Evolutionary conservation across 1,140 invertebrate genomes (phyloP), one percentile per base, ranked within the genome.

Genomic region (Caligus rogercresseyi): DNA sequence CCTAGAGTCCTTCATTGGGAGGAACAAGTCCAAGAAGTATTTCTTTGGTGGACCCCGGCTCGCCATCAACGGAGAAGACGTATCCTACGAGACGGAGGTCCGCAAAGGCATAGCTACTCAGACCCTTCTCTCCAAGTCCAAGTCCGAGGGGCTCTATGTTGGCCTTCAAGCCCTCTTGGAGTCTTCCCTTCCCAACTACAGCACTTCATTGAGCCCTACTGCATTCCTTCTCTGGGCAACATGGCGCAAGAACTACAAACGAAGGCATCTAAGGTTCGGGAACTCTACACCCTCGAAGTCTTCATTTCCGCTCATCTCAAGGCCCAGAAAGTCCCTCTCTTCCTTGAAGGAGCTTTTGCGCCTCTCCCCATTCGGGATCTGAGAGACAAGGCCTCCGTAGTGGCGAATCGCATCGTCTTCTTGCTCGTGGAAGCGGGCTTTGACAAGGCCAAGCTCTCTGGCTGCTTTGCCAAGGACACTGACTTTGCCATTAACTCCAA

Each of bases 1-100:
- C 7, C 18, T 60, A n/a, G 57, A 60, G 21, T n/a, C 21, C 14
- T 60, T 25, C 26, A 43, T 60, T n/a, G 26, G 43, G 3, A 16
- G 23, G 16, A 60, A 60, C 14, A 60, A 26, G 24, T 43, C 57
- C 20, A 60, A 43, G 24, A 26, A 26, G 23, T 60, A 60, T 25
- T 60, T 25, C 24, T 26, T 31, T 25, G 23, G 57, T 25, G 57
- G 26, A 11, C 57, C 23, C 20, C 25, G 43, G 20, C 24, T 56
- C 24, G 16, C 21, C 21, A 14, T 60, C 57, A 60, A 21, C 51
- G 57, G 26, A 2, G 57, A 25, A 43, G 57, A 56, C 24, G 31
- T 43, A 7, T 56, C 24, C 20, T 56, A 56, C 24, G 19, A 56
- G 14, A 56, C 15, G 1, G 54, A 56, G 14, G 20, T 56, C 18